Percentiles rank a stretch among this genome's conserved stretches.
Evolutionary conservation across 2,113 vertebrate genomes (phyloP).

Genomic region (Piaya cayana): DNA sequence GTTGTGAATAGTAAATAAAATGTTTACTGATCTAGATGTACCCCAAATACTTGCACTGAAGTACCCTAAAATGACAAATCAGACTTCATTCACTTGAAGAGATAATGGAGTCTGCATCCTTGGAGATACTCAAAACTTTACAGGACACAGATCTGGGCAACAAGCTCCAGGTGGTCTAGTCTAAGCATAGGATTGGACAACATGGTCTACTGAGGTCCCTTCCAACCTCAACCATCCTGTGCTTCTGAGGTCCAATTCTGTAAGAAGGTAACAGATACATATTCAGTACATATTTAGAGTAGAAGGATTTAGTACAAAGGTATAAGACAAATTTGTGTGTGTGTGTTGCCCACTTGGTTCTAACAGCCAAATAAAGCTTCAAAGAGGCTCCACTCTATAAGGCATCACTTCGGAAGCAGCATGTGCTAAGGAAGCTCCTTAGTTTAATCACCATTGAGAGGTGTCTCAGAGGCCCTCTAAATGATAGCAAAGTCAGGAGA

Average conservation of each 20-base stretch:
- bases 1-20: not conserved
- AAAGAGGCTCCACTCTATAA: not conserved
- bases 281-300: not conserved
- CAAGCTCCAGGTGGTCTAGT: not conserved
- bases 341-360: not conserved
- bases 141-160: not conserved
- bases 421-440: not conserved
- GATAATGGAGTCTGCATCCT: not conserved
- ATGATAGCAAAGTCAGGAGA: not conserved
- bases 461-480: not conserved
- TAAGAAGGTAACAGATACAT: not conserved
- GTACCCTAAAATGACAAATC: not conserved
- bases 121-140: not conserved
- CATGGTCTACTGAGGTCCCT: not conserved
- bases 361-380: not conserved
- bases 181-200: not conserved
- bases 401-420: not conserved
- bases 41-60: not conserved
- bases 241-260: not conserved
- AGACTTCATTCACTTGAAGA: not conserved
- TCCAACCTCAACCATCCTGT: not conserved
- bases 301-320: not conserved
- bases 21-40: not conserved
- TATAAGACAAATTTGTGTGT: fast-evolving
- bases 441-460: not conserved